Evolutionary conservation across 2,888 invertebrate species (phyloP), one percentile per base, ranked within the genome.

Genomic region (Creontiades dilutus): DNA sequence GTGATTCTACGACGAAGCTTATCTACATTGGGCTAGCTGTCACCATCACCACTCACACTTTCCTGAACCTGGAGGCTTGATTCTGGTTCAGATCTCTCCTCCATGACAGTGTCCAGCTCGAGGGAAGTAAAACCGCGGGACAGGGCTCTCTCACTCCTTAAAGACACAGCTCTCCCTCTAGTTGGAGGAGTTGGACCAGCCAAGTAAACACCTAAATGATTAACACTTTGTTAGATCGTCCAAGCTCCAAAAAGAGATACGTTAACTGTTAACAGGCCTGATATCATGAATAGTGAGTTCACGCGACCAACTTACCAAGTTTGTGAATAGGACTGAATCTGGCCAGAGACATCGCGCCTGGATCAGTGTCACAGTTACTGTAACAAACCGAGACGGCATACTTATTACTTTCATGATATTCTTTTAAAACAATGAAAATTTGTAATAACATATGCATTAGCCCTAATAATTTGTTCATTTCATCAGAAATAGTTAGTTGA

Each of bases 21-120:
- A 12, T 23, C n/a, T 28, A 76, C 16, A 55, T n/a, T 0, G 88
- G 86, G 82, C 80, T n/a, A 76, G 80, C 85, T 84, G 90, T 80
- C 90, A 48, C 86, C 61, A 57, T 61, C 90, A 52, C 88, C 28
- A 46, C 89, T n/a, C 90, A 84, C 85, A 80, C 87, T 88, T 52
- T 88, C 88, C 48, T 88, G 88, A 0, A 78, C 76, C 61, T 75
- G 95, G 94, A 95, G 95, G 95, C 95, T 95, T 91, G 92, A 92
- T 80, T 92, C 93, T 46, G 92, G 92, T 82, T 97, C 97, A 16
- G 97, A 97, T 90, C 96, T 95, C 92, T 97, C 97, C 93, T 97
- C 97, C 37, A 97, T 94, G 37, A 97, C 97, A 0, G 97, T 97
- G 93, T 97, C 97, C 92, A 97, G 94, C 93, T 97, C 97, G 85